Percentiles rank a stretch among this genome's conserved stretches.
phyloP scores from a whole-genome alignment of 2,113 vertebrate genomes.

The Petrocephalus zakoni region DNA sequence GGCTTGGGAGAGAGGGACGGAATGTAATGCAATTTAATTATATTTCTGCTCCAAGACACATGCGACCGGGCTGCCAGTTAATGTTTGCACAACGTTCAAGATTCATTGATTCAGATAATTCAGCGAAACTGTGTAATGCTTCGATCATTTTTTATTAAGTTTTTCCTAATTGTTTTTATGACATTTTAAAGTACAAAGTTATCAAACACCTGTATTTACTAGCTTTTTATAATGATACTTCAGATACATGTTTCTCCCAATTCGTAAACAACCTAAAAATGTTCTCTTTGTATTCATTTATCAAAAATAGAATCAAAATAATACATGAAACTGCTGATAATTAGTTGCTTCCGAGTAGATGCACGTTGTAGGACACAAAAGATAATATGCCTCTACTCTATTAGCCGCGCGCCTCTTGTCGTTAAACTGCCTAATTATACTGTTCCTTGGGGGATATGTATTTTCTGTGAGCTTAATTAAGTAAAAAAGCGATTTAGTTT shows the following conservation, averaged over 20 bases:
- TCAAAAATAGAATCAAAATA: neutral
- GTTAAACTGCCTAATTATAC: neutral
- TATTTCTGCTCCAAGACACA: neutral
- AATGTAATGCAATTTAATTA: neutral
- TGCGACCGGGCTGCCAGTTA: neutral
- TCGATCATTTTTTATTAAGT: neutral
- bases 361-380: neutral
- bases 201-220: neutral
- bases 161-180: neutral
- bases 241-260: neutral
- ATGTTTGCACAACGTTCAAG: neutral
- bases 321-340: neutral
- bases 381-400: neutral
- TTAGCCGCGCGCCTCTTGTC: neutral
- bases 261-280: neutral
- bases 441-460: neutral
- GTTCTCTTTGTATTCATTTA: neutral
- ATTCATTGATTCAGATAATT: neutral
- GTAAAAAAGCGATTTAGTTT: neutral
- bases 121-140: neutral
- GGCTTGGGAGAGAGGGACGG: neutral
- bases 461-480: neutral
- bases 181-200: neutral
- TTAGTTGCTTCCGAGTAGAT: neutral
- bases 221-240: neutral